Evolutionary conservation across 2,797 vertebrate species (phyloP), one percentile per base, ranked within the genome.

Genomic region (Pseudopleuronectes americanus): DNA sequence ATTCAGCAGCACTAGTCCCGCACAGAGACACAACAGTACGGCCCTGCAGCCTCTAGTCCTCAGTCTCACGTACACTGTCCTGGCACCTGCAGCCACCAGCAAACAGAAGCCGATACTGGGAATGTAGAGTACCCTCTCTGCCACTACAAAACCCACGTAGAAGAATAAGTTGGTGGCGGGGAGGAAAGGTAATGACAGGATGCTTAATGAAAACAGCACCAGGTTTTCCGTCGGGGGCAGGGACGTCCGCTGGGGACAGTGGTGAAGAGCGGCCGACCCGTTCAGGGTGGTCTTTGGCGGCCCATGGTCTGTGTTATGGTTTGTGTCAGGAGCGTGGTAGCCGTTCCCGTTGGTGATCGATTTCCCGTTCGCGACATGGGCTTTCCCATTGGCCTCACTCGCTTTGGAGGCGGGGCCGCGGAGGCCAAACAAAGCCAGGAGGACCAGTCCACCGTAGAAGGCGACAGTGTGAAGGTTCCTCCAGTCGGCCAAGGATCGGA

Each of bases 51-150:
- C 93, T 68, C 92, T 95, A 77, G 96, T 96, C 91, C 96, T 96
- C 80, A 96, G 90, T 92, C 94, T 95, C 76, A 97, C 84, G 68
- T 96, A 96, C 80, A 97, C 91, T 83, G 94, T 92, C 85, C 98
- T 95, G 74, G 95, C 94, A 52, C 96, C 97, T 43, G 96, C 93
- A 56, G 97, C 96, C 80, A 99, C 93, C 86, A 99, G 93, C 83
- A 99, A 92, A 89, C 97, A 98, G 87, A 97, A 99, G 87, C 98
- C 98, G 91, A 99, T 97, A 88, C 98, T 99, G 88, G 98, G 98
- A 85, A 99, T 97, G 95, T 99, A 99, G 3, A 99, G 95, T 17
- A 99, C 96, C 92, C 98, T 94, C 94, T 99, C 98, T 74, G 98
- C 98, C 79, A 99, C 97, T 76, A 99, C 98, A 89, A 99, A 99